Base-by-base conservation (phyloP, 2,888 invertebrate genomes). In the Lepas anatifera region DNA sequence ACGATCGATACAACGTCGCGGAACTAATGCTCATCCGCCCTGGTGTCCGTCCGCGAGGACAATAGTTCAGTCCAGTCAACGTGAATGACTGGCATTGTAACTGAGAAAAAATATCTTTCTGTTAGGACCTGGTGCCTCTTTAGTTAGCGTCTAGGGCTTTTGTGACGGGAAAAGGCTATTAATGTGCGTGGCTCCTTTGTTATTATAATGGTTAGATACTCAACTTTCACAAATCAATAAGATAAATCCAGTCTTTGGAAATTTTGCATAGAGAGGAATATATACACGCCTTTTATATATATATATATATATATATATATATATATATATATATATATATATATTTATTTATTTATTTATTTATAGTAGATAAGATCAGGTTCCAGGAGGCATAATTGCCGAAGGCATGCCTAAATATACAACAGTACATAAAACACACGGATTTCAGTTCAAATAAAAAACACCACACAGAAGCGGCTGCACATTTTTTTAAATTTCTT, bases 321-420 rank as follows among this genome's bases (percentile, higher is more conserved):
- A 52, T 13, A 68, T 22, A 68, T 25, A 67, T 37, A 67, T 8
- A 67, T 37, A 67, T 29, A 67, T n/a, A 67, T 29, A 67, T n/a
- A 67, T 29, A 67, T n/a, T 32, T 29, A 67, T 37, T 32, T 29
- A 67, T 29, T 32, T 29, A 67, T 29, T 32, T 37, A 67, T 29
- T 32, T 16, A 67, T 29, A 16, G 58, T 7, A 7, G 29, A 11
- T 29, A 10, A 52, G 25, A n/a, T n/a, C 58, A 16, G n/a, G n/a
- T n/a, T n/a, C n/a, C n/a, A n/a, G n/a, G n/a, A n/a, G n/a, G n/a
- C n/a, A n/a, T n/a, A n/a, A n/a, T n/a, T n/a, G n/a, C n/a, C n/a
- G n/a, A n/a, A n/a, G n/a, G n/a, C n/a, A n/a, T n/a, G n/a, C n/a
- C n/a, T n/a, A n/a, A n/a, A n/a, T n/a, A n/a, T n/a, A n/a, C n/a